Evolutionary conservation across 2,888 invertebrate species (phyloP).

Genomic region (Rapana venosa): DNA sequence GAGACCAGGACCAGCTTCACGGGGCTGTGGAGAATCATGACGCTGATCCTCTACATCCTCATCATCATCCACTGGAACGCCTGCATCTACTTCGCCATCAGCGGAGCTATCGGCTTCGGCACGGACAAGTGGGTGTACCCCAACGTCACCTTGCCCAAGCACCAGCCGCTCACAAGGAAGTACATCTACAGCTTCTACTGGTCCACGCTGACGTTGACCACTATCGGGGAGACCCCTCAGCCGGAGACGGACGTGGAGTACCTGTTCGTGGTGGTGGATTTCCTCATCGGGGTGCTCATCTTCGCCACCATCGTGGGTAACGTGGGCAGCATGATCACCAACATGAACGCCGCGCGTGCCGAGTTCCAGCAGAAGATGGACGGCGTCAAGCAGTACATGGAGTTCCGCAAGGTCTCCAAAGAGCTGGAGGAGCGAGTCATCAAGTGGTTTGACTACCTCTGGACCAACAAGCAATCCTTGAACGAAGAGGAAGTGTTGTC

Average conservation of each 20-base stretch:
- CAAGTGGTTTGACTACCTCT: conserved; percentile 92
- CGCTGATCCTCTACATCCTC: conserved; percentile 76
- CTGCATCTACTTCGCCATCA: conserved; percentile 78
- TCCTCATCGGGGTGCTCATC: conserved; percentile 94
- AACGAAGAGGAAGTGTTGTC: conserved; percentile 86
- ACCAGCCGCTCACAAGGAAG: conserved; percentile 85
- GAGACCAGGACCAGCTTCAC: conserved; percentile 96
- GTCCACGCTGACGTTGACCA: conserved; percentile 96
- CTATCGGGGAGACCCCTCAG: conserved; percentile 92
- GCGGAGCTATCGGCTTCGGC: conserved; percentile 88
- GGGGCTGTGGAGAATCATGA: conserved; percentile 81
- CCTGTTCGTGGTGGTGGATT: conserved; percentile 94
- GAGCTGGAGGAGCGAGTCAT: conserved; percentile 90
- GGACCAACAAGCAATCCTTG: conserved; percentile 89
- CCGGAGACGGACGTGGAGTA: conserved; percentile 95
- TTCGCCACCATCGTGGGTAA: conserved; percentile 98
- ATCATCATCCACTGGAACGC: conserved; percentile 79
- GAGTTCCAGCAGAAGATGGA: conserved; percentile 98
- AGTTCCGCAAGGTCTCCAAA: conserved; percentile 85
- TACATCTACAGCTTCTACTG: conserved; percentile 96
- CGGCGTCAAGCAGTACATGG: conserved; percentile 94
- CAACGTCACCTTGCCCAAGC: conserved; percentile 56
- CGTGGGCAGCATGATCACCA: conserved; percentile 91
- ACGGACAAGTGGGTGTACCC: conserved; percentile 86
- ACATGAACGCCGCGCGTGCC: conserved; percentile 96